phyloP scores from a whole-genome alignment of 2,888 invertebrate species.

The Lycaena phlaeas region DNA sequence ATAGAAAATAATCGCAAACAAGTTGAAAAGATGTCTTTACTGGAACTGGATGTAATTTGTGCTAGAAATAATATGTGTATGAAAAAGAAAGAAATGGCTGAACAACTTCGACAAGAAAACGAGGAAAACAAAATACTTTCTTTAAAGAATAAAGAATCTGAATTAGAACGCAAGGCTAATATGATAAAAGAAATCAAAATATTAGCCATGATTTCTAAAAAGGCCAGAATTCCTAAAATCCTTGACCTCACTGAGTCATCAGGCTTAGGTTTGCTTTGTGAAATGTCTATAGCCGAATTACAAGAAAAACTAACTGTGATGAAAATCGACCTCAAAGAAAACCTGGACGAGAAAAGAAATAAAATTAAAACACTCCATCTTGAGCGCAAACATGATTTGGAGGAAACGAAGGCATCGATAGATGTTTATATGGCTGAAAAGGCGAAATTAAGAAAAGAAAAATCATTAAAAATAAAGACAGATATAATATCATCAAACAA shows the following conservation, averaged over 20 bases:
- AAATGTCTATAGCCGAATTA: conserved; percentile 77
- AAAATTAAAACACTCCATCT: conserved; percentile 54
- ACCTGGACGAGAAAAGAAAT: conserved; percentile 60
- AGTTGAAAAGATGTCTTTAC: conserved; percentile 50
- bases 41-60: conserved; percentile 40
- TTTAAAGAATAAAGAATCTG: conserved; percentile 58
- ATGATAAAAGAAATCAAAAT: conserved; percentile 69
- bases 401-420: conserved; percentile 56
- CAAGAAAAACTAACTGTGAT: conserved; percentile 66
- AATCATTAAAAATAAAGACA: conserved; percentile 27
- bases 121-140: conserved; percentile 41
- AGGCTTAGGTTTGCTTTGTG: conserved; percentile 73
- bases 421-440: conserved; percentile 44
- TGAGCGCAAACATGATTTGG: conserved; percentile 55
- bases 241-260: conserved; percentile 74
- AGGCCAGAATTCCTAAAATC: conserved; percentile 62
- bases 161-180: conserved; percentile 57
- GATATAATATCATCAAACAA: conserved; percentile 31
- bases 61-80: conserved; percentile 33
- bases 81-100: conserved; percentile 45
- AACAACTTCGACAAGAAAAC: conserved; percentile 41
- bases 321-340: conserved; percentile 65
- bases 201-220: conserved; percentile 58
- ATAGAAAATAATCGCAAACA: conserved; percentile 57
- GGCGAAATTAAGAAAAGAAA: conserved; percentile 33